Conservation (phyloP, 2,797 vertebrate species). For the Melanotaenia maccullochi region DNA sequence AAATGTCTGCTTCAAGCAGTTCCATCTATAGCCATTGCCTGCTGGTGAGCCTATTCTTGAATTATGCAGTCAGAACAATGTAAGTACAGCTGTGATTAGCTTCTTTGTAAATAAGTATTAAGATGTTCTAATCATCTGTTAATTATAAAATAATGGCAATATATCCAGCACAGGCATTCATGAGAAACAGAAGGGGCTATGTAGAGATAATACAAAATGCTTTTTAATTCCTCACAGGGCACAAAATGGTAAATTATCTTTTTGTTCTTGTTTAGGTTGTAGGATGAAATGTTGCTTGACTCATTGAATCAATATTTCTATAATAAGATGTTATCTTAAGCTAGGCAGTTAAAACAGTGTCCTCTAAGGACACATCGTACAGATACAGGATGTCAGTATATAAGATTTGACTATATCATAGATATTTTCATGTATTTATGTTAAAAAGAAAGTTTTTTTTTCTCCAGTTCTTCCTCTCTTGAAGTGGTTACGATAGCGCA, state of each 20-base stretch:
- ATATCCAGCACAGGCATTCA: too few relatives aligned
- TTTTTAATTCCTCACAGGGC: not conserved
- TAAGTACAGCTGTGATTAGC: not conserved
- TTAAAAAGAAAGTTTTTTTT: not conserved
- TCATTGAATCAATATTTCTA: too few relatives aligned
- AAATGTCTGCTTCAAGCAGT: conserved; percentile 4
- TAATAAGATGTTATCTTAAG: not conserved
- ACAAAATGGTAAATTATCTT: not conserved
- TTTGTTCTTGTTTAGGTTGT: not conserved
- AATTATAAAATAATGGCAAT: not conserved
- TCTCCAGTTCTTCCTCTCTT: too few relatives aligned
- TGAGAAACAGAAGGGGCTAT: not conserved
- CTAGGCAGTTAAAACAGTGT: not conserved
- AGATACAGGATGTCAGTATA: not conserved
- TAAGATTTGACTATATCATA: not conserved
- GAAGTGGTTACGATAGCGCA: not conserved
- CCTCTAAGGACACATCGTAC: not conserved
- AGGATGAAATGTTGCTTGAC: not conserved
- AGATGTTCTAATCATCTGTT: not conserved
- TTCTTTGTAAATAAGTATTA: conserved; percentile 4
- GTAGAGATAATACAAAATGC: not conserved
- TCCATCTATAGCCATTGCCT: not conserved
- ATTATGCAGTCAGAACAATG: not conserved
- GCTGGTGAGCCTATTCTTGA: not conserved
- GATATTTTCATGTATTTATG: not conserved